These are phyloP conservation scores for Limnephilus marmoratus DNA, from an alignment of 2,888 invertebrate genomes.

Conservation along the genomic window DNA sequence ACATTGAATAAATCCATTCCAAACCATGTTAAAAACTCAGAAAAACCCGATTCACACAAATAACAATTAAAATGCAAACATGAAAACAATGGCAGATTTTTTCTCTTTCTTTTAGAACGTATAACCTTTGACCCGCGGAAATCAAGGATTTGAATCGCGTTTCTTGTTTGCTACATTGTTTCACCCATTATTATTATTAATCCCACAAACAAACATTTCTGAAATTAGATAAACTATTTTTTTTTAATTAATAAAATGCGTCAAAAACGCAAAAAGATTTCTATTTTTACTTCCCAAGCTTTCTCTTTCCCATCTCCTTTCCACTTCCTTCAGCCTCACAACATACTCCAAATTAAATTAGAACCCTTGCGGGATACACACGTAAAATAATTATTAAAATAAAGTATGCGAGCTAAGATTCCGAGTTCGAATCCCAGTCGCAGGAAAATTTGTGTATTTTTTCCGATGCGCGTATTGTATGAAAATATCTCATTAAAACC, in stretches of 20 bases:
- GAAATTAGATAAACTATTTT: neutral
- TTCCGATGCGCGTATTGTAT: neutral
- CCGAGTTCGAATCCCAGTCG: neutral
- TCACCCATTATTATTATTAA: neutral
- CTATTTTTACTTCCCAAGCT: neutral
- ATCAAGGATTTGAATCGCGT: neutral
- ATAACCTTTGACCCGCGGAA: neutral
- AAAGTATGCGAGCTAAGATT: neutral
- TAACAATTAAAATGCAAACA: neutral
- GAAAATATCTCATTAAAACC: too few species aligned
- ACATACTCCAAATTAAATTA: neutral
- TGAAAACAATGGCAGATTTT: neutral
- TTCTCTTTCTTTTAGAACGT: neutral
- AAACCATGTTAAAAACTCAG: neutral
- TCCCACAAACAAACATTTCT: neutral
- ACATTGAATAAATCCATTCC: neutral
- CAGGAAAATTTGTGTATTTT: neutral
- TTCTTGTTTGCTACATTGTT: neutral
- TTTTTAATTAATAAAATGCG: too few species aligned
- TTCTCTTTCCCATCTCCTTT: neutral
- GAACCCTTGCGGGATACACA: neutral
- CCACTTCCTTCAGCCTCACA: neutral
- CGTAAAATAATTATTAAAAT: neutral
- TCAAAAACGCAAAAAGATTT: neutral
- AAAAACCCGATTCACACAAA: conserved; percentile 2